Conservation (phyloP, 2,113 vertebrate genomes). For the Ahaetulla prasina region DNA sequence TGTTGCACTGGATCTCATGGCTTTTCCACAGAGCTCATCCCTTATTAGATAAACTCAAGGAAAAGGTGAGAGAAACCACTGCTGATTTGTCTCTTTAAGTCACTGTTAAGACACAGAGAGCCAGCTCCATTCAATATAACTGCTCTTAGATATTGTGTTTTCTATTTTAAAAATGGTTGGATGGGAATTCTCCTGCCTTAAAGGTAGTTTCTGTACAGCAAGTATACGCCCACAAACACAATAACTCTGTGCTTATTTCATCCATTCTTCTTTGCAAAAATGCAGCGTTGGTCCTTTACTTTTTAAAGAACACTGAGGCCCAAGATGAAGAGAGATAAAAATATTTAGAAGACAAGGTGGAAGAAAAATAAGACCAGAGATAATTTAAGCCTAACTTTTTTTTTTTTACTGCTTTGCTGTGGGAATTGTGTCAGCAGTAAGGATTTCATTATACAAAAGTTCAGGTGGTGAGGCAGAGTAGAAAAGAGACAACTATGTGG, state of each 20-base stretch:
- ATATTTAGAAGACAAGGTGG: background rate
- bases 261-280: background rate
- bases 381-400: background rate
- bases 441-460: background rate
- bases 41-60: constrained; percentile 8
- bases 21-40: constrained; percentile 10
- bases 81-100: background rate
- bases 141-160: background rate
- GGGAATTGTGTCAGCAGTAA: background rate
- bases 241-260: background rate
- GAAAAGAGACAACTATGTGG: background rate
- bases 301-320: background rate
- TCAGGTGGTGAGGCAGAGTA: background rate
- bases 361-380: background rate
- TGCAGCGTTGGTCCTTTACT: background rate
- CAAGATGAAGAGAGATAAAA: background rate
- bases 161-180: background rate
- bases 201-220: background rate
- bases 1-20: constrained; percentile 14
- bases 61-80: background rate
- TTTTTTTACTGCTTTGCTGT: background rate
- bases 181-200: background rate
- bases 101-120: background rate
- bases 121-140: background rate
- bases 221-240: background rate